Evolutionary conservation across 1,140 invertebrate species (phyloP), one percentile per base, ranked within the genome.

Genomic region (Heliconius nattereri): DNA sequence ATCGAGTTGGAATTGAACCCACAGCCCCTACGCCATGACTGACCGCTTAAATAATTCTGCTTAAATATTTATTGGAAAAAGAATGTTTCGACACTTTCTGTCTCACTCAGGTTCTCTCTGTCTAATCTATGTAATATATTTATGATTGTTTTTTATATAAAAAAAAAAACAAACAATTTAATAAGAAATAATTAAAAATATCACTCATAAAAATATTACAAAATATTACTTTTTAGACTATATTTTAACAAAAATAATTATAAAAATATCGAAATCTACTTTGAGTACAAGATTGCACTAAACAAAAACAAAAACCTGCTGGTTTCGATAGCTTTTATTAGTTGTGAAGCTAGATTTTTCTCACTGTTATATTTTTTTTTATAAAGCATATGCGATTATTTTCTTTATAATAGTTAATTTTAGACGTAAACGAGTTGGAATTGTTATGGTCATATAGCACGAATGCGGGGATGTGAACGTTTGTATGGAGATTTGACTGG

Each of bases 401-500:
- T 76, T 84, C 73, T 79, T 79, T 71, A 81, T 54, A 81, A 81
- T 83, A 76, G 78, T 87, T 89, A 90, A 90, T 90, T 87, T 80
- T 79, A 85, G 88, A 85, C 84, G 86, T 90, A 91, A 93, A 91
- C 83, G 84, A 87, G 74, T 84, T 87, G 60, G 72, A 81, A 89
- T 88, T 85, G 87, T 91, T 90, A 93, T 91, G 83, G 88, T 85
- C 87, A 86, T 89, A 89, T 82, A 85, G 82, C 91, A 93, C 91
- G 91, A 89, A 91, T 85, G 78, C 83, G 78, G 81, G 78, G 45
- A 84, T 73, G 13, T 66, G 60, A 66, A 5, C 76, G 80, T 16
- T 45, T 3, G 13, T 45, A 85, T 85, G 82, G 80, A 86, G 83
- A 85, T 86, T 84, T 83, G 77, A 83, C 81, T 45, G 81, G 75